Evolutionary conservation across 2,888 invertebrate species (phyloP).

Genomic region (Synergus laeviventris): DNA sequence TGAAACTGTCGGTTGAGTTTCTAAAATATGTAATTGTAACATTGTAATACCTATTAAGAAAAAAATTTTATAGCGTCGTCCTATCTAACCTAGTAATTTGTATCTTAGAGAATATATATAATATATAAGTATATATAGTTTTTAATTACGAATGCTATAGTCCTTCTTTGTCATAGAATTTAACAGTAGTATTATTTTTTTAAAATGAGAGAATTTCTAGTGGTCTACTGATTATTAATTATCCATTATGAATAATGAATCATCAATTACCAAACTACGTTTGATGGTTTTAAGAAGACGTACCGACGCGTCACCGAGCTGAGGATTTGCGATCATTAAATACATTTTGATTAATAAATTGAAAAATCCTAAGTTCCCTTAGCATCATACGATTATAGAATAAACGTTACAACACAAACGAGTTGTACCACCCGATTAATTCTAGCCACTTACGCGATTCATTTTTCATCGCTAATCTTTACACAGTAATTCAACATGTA

Average conservation of each 20-base stretch:
- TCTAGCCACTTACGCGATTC: slow-evolving; percentile 20
- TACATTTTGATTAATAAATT: slow-evolving; percentile 65
- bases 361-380: slow-evolving; percentile 65
- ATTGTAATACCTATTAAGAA: slow-evolving; percentile 67
- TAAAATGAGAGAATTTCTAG: slow-evolving; percentile 59
- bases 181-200: slow-evolving; percentile 57
- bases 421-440: slow-evolving; percentile 43
- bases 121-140: slow-evolving; percentile 49
- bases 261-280: slow-evolving; percentile 28
- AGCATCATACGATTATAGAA: slow-evolving; percentile 55
- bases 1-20: slow-evolving; percentile 38
- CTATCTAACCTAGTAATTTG: slow-evolving; percentile 72
- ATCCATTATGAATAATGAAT: neutral
- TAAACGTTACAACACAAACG: slow-evolving; percentile 54
- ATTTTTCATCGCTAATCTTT: slow-evolving; percentile 10
- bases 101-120: slow-evolving; percentile 62
- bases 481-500: slow-evolving; percentile 15
- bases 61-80: slow-evolving; percentile 71
- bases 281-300: slow-evolving; percentile 13
- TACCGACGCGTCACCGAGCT: slow-evolving; percentile 32
- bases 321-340: slow-evolving; percentile 29
- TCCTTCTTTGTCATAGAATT: slow-evolving; percentile 59
- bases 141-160: slow-evolving; percentile 60
- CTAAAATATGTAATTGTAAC: slow-evolving; percentile 57
- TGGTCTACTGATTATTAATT: slow-evolving; percentile 44